phyloP scores from a whole-genome alignment of 2,797 vertebrate species.

The Semotilus atromaculatus region DNA sequence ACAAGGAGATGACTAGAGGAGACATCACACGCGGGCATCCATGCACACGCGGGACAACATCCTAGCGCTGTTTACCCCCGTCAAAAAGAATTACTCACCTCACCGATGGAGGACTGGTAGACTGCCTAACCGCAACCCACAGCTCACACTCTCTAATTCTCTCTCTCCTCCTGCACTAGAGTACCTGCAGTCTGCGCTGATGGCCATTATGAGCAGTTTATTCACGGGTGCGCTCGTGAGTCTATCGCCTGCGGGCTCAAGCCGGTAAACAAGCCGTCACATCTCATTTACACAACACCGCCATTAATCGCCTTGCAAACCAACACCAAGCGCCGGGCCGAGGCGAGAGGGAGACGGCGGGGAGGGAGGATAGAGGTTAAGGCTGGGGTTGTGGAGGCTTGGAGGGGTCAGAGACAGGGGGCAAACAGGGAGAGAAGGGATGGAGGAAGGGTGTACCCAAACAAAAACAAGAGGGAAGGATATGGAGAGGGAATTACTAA shows the following conservation, averaged over 20 bases:
- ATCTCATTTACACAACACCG: constrained; percentile 56
- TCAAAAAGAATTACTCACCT: constrained; percentile 81
- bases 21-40: constrained; percentile 53
- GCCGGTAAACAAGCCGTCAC: constrained; percentile 60
- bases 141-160: constrained; percentile 41
- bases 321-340: constrained; percentile 43
- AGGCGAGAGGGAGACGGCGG: background rate
- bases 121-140: constrained; percentile 53
- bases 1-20: constrained; percentile 75
- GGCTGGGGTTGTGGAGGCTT: background rate
- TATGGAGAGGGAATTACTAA: background rate
- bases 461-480: constrained; percentile 23
- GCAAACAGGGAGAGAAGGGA: constrained; percentile 19
- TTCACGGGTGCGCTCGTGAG: constrained; percentile 55
- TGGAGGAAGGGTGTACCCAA: background rate
- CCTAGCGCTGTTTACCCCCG: constrained; percentile 81
- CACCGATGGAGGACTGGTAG: constrained; percentile 64
- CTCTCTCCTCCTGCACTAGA: constrained; percentile 31
- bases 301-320: constrained; percentile 39
- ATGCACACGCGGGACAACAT: constrained; percentile 61
- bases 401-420: constrained; percentile 4
- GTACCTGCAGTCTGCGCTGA: constrained; percentile 53
- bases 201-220: constrained; percentile 61
- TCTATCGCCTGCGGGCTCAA: constrained; percentile 35
- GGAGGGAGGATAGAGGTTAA: constrained; percentile 29